Evolutionary conservation across 1,140 invertebrate genomes (phyloP), one percentile per base, ranked within the genome.

Genomic region (Parapsyche elsis): DNA sequence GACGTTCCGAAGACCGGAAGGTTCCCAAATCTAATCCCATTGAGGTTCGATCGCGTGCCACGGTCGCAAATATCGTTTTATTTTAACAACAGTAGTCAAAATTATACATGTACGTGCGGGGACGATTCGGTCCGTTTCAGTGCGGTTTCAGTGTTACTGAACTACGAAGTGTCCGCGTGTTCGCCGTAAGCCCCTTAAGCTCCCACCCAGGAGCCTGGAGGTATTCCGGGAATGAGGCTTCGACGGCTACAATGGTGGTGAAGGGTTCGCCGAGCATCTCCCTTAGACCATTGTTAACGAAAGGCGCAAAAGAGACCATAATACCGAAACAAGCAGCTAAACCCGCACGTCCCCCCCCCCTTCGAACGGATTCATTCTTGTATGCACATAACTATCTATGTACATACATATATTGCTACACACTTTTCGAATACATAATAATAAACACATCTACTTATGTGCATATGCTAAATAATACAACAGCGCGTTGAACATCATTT

Each of bases 161-260:
- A n/a, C 44, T 71, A 76, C 76, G 57, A 67, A 61, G 38, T 45
- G 57, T 70, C 59, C 59, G 59, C 57, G 44, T 53, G 71, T 73
- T 53, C 71, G 30, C 9, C 44, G 59, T 61, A 77, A 67, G 57
- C 76, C 24, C 75, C 53, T 57, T 53, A 57, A 57, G 49, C 24
- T n/a, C 49, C 45, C 12, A n/a, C 46, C 46, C 16, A 21, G 49
- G 24, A 38, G 76, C 76, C 19, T 14, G 30, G 19, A 38, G 59
- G 76, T 64, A 64, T 70, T 70, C 53, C 76, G 46, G 76, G 59
- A 70, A 70, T 38, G 59, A 77, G 76, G 76, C 59, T 45, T 44
- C 74, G 38, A 70, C 30, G 24, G 21, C 24, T 12, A 26, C 21
- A n/a, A 38, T 38, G 45, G 44, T 24, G 71, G 16, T 24, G 71